A percentile compares a stretch with the other conserved stretches of the same genome.
Conservation (phyloP, 2,888 invertebrate genomes). For the Dexiosoma caninum region DNA sequence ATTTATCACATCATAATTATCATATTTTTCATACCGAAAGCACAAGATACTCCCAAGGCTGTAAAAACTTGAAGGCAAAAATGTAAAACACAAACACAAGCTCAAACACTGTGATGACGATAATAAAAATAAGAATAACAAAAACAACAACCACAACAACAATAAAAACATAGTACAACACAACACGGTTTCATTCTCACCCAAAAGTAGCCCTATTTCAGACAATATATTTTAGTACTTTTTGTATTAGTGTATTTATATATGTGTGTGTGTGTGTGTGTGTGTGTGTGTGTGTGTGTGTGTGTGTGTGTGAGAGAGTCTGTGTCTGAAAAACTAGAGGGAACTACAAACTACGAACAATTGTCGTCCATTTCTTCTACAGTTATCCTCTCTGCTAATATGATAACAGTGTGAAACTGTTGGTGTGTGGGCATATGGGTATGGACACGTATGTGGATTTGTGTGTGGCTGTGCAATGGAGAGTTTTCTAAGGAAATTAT, state of each 20-base stretch:
- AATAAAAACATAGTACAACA: not conserved
- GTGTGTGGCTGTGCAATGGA: not conserved
- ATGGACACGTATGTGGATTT: not conserved
- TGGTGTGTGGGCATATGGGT: not conserved
- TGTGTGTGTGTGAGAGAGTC: not conserved
- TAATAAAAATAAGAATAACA: too few relatives aligned
- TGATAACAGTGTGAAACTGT: not conserved
- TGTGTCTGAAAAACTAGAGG: constrained; percentile 40
- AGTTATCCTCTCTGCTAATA: not conserved
- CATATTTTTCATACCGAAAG: not conserved
- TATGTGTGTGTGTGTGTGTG: not conserved
- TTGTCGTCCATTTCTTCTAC: constrained; percentile 34
- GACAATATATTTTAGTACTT: not conserved
- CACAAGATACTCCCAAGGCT: not conserved
- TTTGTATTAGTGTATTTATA: not conserved
- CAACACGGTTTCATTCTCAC: constrained; percentile 18
- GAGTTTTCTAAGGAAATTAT: constrained; percentile 9
- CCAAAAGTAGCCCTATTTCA: constrained; percentile 39
- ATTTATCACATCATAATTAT: not conserved
- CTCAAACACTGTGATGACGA: too few relatives aligned
- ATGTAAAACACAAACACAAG: not conserved
- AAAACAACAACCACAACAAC: not conserved
- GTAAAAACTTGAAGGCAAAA: not conserved
- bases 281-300: not conserved
- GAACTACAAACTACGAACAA: constrained; percentile 52